A percentile compares a stretch with the other conserved stretches of the same genome.
Evolutionary conservation across 2,888 invertebrate genomes (phyloP).

Genomic region (Taphrorychus bicolor): DNA sequence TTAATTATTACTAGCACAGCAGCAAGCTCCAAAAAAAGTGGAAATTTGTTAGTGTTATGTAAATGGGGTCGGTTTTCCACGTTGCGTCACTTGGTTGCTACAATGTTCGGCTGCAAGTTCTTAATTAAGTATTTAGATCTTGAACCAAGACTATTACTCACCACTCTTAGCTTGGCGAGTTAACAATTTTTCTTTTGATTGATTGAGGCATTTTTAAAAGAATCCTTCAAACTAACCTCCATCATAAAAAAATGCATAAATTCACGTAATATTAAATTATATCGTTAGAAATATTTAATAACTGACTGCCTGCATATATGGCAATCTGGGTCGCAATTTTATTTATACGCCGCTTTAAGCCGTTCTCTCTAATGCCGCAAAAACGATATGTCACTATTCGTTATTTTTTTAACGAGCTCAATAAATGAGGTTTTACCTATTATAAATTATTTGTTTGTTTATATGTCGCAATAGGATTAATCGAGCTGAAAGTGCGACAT

Average conservation of each 20-base stretch:
- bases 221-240: slow-evolving; percentile 11
- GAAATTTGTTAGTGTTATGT: too few relatives aligned
- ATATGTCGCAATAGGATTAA: not conserved
- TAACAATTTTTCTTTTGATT: too few relatives aligned
- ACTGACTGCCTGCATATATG: slow-evolving; percentile 29
- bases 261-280: slow-evolving; percentile 32
- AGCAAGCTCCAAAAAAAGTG: too few relatives aligned
- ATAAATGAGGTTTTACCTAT: slow-evolving; percentile 18
- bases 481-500: not conserved
- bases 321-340: slow-evolving; percentile 33
- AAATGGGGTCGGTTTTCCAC: too few relatives aligned
- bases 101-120: too few relatives aligned
- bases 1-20: too few relatives aligned
- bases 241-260: slow-evolving; percentile 27
- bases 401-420: slow-evolving; percentile 10
- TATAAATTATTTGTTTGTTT: slow-evolving; percentile 29
- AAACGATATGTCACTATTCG: slow-evolving; percentile 39
- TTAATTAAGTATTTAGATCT: too few relatives aligned
- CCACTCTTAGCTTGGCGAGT: too few relatives aligned
- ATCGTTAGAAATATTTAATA: slow-evolving; percentile 37
- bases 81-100: too few relatives aligned
- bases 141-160: too few relatives aligned
- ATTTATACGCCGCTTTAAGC: slow-evolving; percentile 16
- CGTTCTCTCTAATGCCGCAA: slow-evolving; percentile 39
- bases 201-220: not conserved